Base-by-base conservation (phyloP, 2,888 invertebrate species). In the Entomobrya proxima region DNA sequence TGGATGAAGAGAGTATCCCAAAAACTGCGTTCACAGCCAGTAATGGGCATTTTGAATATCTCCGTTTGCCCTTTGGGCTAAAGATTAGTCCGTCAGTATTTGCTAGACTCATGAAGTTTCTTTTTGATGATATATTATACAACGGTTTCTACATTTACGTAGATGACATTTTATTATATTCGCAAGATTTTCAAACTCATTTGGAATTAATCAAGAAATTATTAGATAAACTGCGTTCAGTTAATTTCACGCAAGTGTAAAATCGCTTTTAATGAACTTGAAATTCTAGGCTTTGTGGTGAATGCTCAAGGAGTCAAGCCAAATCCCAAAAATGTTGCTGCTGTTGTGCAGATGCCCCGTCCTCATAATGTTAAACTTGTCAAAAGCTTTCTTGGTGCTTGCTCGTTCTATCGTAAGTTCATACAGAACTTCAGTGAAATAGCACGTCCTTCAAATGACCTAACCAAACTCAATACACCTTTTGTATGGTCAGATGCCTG, bases 161-260 rank as follows among this genome's bases (percentile, higher is more conserved):
- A 11, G 75, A 75, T 32, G 75, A 76, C 37, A 9, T 76, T 6
- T 15, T 76, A 3, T 2, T 55, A 11, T 58, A 76, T 76, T 55
- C 76, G 15, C 35, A 37, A 52, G n/a, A n/a, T n/a, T 58, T 61
- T 37, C 3, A 18, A 13, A n/a, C 1, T 18, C 69, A 67, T 47
- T n/a, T 67, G 1, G 0, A 9, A 35, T 15, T 7, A 4, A 13
- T 67, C 0, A 92, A 92, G 86, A 91, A 91, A 77, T 11, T 52
- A 21, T 35, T 79, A 35, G 15, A 47, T 13, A 40, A 18, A 15
- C 30, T 79, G 7, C 15, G 30, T 1, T 0, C 6, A 7, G 35
- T 40, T 15, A 69, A 35, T 37, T 13, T 80, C 1, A 79, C 55
- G 4, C 15, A 77, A 77, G 13, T 79, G 79, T 35, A 24, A 1